Evolutionary conservation across 2,888 invertebrate species (phyloP).

Genomic region (Agonopterix arenella): DNA sequence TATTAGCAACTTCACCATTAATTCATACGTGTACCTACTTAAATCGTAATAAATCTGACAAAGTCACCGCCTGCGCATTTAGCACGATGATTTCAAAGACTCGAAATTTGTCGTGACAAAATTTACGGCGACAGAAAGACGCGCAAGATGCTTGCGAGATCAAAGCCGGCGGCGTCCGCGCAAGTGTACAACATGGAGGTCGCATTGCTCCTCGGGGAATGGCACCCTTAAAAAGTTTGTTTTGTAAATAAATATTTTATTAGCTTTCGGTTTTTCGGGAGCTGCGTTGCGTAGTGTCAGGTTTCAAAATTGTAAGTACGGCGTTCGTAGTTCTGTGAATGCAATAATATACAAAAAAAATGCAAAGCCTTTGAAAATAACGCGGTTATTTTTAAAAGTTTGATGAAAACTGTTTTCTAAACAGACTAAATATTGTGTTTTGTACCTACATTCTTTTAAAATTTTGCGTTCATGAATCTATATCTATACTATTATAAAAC

Average conservation of each 20-base stretch:
- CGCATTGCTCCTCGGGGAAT: conserved; percentile 53
- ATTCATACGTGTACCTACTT: conserved; percentile 36
- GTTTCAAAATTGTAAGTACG: no score
- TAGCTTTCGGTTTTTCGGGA: conserved; percentile 28
- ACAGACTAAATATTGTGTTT: background rate
- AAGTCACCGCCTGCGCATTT: conserved; percentile 42
- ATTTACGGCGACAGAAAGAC: conserved; percentile 52
- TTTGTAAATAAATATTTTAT: conserved; percentile 67
- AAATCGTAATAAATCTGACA: conserved; percentile 57
- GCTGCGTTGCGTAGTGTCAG: background rate
- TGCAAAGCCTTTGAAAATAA: background rate
- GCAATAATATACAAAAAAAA: background rate
- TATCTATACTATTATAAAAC: no score
- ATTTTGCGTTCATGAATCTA: no score
- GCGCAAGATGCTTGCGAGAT: conserved; percentile 37
- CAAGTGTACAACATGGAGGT: conserved; percentile 50
- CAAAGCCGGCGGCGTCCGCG: conserved; percentile 35
- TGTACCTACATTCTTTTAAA: no score
- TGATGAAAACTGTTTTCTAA: no score
- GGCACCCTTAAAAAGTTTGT: conserved; percentile 59
- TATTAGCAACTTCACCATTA: conserved; percentile 25
- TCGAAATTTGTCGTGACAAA: conserved; percentile 69
- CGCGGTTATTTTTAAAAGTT: background rate
- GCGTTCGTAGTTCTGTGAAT: background rate
- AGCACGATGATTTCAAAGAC: conserved; percentile 57